Percentiles rank a stretch among this genome's conserved stretches.
Evolutionary conservation across 2,888 invertebrate species (phyloP).

Genomic region (Tenthredo mesomela): DNA sequence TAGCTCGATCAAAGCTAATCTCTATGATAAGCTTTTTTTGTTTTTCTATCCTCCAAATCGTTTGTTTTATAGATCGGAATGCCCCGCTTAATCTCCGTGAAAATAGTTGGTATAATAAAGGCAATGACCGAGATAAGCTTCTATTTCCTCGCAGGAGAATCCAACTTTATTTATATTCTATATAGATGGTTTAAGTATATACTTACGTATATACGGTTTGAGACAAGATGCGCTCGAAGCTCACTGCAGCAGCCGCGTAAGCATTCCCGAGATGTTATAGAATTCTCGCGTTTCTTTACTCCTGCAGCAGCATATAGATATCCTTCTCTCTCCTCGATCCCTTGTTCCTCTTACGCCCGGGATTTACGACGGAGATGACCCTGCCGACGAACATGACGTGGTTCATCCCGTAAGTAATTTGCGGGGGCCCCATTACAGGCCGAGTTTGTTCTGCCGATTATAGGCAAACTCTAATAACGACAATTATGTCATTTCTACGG

Average conservation of each 20-base stretch:
- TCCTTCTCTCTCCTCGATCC: not conserved
- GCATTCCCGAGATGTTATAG: conserved; percentile 32
- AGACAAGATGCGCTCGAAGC: conserved; percentile 4
- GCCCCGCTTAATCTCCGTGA: conserved; percentile 14
- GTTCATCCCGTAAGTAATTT: conserved; percentile 70
- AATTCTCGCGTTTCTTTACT: conserved; percentile 30
- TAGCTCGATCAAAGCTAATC: conserved; percentile 9
- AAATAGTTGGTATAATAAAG: not conserved
- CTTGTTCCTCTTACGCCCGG: conserved; percentile 22
- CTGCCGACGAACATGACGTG: conserved; percentile 40
- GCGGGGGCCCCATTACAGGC: conserved; percentile 67
- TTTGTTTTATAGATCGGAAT: conserved; percentile 39
- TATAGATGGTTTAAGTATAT: not conserved
- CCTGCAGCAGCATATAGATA: not conserved
- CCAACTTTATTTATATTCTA: conserved; percentile 27
- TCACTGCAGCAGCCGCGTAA: not conserved
- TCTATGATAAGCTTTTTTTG: not conserved
- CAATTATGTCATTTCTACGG: conserved; percentile 74
- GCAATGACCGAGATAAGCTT: conserved; percentile 30
- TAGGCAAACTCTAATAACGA: conserved; percentile 74
- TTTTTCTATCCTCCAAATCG: conserved; percentile 1
- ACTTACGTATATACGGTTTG: conserved; percentile 14
- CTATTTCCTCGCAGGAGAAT: not conserved
- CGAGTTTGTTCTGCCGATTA: conserved; percentile 70
- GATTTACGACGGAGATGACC: conserved; percentile 51